Conservation (phyloP, 2,113 vertebrate genomes). For the Eulemur macaco region DNA sequence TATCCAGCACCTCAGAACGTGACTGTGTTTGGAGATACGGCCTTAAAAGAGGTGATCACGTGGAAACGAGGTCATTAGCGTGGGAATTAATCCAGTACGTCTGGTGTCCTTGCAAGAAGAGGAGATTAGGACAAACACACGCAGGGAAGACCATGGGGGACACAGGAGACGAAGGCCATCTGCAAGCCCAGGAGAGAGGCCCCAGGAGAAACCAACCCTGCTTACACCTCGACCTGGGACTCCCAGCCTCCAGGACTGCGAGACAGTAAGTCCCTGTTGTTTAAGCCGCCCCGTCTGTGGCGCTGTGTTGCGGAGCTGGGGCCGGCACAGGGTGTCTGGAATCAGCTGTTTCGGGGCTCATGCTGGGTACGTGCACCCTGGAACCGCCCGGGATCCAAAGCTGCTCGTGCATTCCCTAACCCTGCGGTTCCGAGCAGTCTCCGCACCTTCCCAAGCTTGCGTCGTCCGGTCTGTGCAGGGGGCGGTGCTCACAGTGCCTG, state of each 20-base stretch:
- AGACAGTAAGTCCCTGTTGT: background rate
- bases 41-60: background rate
- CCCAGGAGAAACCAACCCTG: background rate
- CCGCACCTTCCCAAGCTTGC: background rate
- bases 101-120: background rate
- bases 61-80: background rate
- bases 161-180: background rate
- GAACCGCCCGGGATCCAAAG: background rate
- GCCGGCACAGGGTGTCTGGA: background rate
- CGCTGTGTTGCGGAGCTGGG: background rate
- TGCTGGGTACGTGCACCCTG: background rate
- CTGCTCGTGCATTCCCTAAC: background rate
- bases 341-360: background rate
- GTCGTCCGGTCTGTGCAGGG: background rate
- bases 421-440: background rate
- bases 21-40: background rate
- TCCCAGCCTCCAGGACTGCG: background rate
- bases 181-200: background rate
- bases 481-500: accelerated
- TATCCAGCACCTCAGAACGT: background rate
- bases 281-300: background rate
- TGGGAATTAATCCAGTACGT: background rate
- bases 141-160: too few species aligned
- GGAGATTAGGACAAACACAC: background rate
- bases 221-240: background rate